phyloP scores from a whole-genome alignment of 2,797 vertebrate species.

The Acrocephalus scirpaceus region DNA sequence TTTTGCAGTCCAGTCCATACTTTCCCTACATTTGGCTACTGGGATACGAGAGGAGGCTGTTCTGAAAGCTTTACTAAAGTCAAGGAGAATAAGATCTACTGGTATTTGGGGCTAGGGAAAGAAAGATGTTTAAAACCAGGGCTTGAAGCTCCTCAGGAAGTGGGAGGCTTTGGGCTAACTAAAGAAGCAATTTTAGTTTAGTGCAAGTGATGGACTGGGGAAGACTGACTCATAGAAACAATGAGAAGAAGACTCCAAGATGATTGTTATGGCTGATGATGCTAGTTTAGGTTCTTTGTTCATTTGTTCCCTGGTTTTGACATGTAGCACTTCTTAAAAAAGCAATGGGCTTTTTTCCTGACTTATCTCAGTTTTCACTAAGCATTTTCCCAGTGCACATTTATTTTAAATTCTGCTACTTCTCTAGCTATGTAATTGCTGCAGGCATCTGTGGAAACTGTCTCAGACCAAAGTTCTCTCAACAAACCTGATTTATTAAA shows the following conservation, averaged over 20 bases:
- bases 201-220: background rate
- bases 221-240: slow-evolving; percentile 20
- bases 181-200: background rate
- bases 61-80: slow-evolving; percentile 9
- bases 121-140: background rate
- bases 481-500: slow-evolving; percentile 43
- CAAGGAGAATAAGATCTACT: background rate
- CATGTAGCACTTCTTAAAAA: slow-evolving; percentile 12
- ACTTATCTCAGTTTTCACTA: slow-evolving; percentile 18
- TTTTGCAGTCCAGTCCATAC: background rate
- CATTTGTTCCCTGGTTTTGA: slow-evolving; percentile 18
- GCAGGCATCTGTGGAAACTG: slow-evolving; percentile 29
- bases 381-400: background rate
- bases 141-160: background rate
- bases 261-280: background rate
- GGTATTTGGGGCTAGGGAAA: background rate
- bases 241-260: background rate
- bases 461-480: slow-evolving; percentile 49
- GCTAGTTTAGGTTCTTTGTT: background rate
- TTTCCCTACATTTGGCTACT: background rate
- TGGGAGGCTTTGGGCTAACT: background rate
- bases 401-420: slow-evolving; percentile 4
- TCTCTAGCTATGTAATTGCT: slow-evolving; percentile 13
- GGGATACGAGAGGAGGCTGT: background rate
- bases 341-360: background rate